These are phyloP conservation scores for Zaprionus obscuricornis DNA, from an alignment of 2,888 invertebrate genomes.

Conservation along the genomic window DNA sequence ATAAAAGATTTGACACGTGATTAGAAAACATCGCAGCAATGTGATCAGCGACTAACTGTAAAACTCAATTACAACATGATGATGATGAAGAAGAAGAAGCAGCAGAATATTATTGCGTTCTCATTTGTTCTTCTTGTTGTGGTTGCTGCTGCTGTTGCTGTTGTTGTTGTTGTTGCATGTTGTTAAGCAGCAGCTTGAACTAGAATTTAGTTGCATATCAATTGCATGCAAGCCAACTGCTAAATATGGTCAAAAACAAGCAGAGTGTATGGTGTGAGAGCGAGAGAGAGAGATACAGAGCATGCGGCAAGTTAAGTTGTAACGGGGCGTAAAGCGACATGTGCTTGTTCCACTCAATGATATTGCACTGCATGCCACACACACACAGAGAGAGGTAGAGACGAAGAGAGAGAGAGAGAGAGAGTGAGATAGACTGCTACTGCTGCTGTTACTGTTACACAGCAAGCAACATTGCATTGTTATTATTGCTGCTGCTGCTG, in stretches of 20 bases:
- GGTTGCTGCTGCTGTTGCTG: too few species aligned
- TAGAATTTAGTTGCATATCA: too few species aligned
- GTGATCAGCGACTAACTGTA: constrained; percentile 19
- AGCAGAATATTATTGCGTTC: too few species aligned
- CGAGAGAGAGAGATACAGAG: constrained; percentile 15
- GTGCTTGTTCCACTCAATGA: constrained; percentile 61
- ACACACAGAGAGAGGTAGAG: background rate
- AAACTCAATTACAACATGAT: too few species aligned
- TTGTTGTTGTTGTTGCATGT: too few species aligned
- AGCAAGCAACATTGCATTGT: too few species aligned
- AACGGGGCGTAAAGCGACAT: constrained; percentile 69
- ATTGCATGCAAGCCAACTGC: too few species aligned
- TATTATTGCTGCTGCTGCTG: constrained; percentile 25
- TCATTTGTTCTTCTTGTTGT: too few species aligned
- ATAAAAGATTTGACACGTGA: constrained; percentile 80
- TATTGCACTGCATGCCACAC: constrained; percentile 38
- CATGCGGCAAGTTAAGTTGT: constrained; percentile 72
- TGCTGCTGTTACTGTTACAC: constrained; percentile 10
- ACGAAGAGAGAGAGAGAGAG: background rate
- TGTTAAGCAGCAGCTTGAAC: too few species aligned
- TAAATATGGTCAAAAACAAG: constrained; percentile 26
- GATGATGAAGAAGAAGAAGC: too few species aligned
- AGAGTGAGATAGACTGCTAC: background rate
- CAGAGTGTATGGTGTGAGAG: too few species aligned
- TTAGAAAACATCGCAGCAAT: constrained; percentile 50